A percentile compares a stretch with the other conserved stretches of the same genome.
phyloP scores from a whole-genome alignment of 92 coral and sea anemone species.

The Porites cylindrica region DNA sequence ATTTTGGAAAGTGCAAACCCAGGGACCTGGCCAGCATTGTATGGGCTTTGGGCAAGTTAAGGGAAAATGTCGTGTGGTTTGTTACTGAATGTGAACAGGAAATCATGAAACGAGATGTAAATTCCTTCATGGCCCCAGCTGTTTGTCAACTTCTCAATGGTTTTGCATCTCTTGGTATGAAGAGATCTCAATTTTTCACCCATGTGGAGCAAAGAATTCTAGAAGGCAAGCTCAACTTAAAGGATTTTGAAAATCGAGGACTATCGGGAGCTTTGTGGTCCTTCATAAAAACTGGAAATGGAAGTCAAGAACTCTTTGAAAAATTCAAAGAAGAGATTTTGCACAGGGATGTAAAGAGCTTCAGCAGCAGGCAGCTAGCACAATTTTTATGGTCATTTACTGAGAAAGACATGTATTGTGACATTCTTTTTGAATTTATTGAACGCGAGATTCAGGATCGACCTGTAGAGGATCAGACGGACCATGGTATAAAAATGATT shows the following conservation, averaged over 20 bases:
- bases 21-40: slow-evolving; percentile 45
- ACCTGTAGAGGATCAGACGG: slow-evolving; percentile 9
- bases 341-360: slow-evolving; percentile 8
- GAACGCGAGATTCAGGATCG: slow-evolving; percentile 14
- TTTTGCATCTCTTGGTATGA: slow-evolving; percentile 28
- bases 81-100: slow-evolving; percentile 42
- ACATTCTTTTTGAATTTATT: slow-evolving; percentile 5
- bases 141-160: slow-evolving; percentile 40
- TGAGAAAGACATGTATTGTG: not conserved
- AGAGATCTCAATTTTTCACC: slow-evolving; percentile 16
- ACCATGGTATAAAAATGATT: slow-evolving; percentile 6
- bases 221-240: slow-evolving; percentile 24
- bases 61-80: slow-evolving; percentile 35
- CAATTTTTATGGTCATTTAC: slow-evolving; percentile 35
- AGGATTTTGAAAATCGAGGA: slow-evolving; percentile 46
- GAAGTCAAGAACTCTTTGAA: slow-evolving; percentile 5
- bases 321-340: slow-evolving; percentile 37
- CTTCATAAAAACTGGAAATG: slow-evolving; percentile 49
- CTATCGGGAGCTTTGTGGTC: slow-evolving; percentile 35
- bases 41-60: slow-evolving; percentile 46
- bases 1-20: slow-evolving; percentile 26
- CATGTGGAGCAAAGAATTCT: slow-evolving; percentile 33
- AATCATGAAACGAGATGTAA: slow-evolving; percentile 26
- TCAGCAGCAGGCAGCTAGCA: slow-evolving; percentile 31
- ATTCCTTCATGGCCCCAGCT: slow-evolving; percentile 29